A percentile compares a stretch with the other conserved stretches of the same genome.
phyloP scores from a whole-genome alignment of 2,888 invertebrate species.

The Agrochola circellaris region DNA sequence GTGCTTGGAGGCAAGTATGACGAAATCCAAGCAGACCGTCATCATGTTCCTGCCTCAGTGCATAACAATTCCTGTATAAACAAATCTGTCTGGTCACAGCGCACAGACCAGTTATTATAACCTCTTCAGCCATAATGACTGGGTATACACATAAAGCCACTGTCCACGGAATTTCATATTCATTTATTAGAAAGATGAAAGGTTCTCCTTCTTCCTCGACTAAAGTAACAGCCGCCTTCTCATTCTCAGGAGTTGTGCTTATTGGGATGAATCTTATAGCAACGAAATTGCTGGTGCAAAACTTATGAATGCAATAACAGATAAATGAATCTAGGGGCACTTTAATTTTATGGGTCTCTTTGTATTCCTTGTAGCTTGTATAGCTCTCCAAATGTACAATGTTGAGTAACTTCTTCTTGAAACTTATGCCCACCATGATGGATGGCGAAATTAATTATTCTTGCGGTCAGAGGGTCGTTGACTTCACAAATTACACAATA shows the following conservation, averaged over 20 bases:
- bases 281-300: slow-evolving; percentile 87
- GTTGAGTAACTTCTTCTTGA: slow-evolving; percentile 71
- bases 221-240: slow-evolving; percentile 71
- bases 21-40: slow-evolving; percentile 94
- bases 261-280: slow-evolving; percentile 84
- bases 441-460: not conserved
- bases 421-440: slow-evolving; percentile 50
- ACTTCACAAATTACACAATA: not conserved
- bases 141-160: slow-evolving; percentile 91
- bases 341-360: slow-evolving; percentile 67
- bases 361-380: slow-evolving; percentile 69
- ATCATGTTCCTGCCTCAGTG: slow-evolving; percentile 78
- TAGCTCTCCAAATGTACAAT: slow-evolving; percentile 78
- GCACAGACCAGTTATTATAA: slow-evolving; percentile 94
- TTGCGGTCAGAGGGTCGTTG: not conserved
- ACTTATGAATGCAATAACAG: slow-evolving; percentile 91
- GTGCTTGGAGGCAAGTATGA: slow-evolving; percentile 94
- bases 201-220: slow-evolving; percentile 68
- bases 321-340: slow-evolving; percentile 92
- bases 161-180: slow-evolving; percentile 86
- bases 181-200: slow-evolving; percentile 74
- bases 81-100: slow-evolving; percentile 91
- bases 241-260: slow-evolving; percentile 66
- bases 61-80: slow-evolving; percentile 69
- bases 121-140: slow-evolving; percentile 90